Evolutionary conservation across 2,797 vertebrate genomes (phyloP).

Genomic region (Mormyrops attenuatus): DNA sequence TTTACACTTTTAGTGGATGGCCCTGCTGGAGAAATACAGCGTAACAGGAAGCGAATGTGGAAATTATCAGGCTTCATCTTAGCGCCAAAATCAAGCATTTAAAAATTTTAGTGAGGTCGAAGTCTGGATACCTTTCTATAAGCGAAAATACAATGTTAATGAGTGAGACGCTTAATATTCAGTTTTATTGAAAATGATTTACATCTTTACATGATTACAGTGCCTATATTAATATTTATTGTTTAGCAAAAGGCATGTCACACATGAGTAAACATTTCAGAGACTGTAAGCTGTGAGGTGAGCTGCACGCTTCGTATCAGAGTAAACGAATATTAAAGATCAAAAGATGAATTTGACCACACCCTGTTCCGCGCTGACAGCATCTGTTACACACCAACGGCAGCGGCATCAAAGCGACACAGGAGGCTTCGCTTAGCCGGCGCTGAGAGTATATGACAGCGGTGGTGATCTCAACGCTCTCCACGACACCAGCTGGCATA

Average conservation of each 20-base stretch:
- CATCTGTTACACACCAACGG: background rate
- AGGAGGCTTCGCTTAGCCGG: background rate
- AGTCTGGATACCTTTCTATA: background rate
- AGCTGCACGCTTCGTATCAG: background rate
- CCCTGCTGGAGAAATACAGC: background rate
- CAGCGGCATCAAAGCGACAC: background rate
- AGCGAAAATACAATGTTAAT: background rate
- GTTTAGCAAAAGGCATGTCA: background rate
- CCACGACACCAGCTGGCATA: background rate
- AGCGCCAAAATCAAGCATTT: background rate
- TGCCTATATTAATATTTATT: background rate
- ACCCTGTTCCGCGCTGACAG: background rate
- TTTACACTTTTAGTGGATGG: background rate
- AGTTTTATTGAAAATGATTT: background rate
- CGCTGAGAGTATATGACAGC: background rate
- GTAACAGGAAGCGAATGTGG: background rate
- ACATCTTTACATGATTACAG: background rate
- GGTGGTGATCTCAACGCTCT: background rate
- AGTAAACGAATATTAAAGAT: constrained; percentile 7
- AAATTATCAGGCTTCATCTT: background rate
- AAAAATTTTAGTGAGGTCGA: background rate
- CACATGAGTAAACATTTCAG: background rate
- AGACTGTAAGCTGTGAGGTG: background rate
- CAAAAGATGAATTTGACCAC: background rate
- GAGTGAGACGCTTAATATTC: background rate